Evolutionary conservation across 2,888 invertebrate genomes (phyloP).

Genomic region (Pyralis farinalis): DNA sequence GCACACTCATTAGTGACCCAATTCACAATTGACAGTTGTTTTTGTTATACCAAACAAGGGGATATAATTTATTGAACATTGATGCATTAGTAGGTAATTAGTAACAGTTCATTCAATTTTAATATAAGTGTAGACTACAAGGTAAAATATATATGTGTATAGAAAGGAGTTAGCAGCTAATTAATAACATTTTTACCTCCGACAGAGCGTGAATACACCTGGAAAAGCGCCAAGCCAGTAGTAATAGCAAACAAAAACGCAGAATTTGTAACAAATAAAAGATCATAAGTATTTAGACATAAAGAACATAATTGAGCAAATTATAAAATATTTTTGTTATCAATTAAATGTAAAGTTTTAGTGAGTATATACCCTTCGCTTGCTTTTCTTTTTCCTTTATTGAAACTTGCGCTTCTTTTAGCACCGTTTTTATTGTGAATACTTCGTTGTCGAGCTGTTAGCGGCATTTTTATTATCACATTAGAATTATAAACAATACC

Average conservation of each 20-base stretch:
- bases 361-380: constrained; percentile 53
- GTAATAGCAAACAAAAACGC: constrained; percentile 28
- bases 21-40: too few relatives aligned
- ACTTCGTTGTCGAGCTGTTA: constrained; percentile 68
- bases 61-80: too few relatives aligned
- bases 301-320: constrained; percentile 8
- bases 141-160: too few relatives aligned
- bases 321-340: background rate
- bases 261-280: background rate
- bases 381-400: constrained; percentile 59
- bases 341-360: constrained; percentile 3
- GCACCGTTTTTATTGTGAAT: constrained; percentile 69
- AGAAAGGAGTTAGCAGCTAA: constrained; percentile 2
- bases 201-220: constrained; percentile 32
- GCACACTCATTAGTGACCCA: too few relatives aligned
- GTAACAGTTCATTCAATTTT: too few relatives aligned
- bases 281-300: constrained; percentile 11
- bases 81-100: too few relatives aligned
- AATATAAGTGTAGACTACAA: too few relatives aligned
- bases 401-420: constrained; percentile 60
- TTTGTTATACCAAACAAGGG: too few relatives aligned
- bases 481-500: background rate
- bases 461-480: constrained; percentile 43
- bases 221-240: constrained; percentile 46
- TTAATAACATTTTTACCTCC: constrained; percentile 44